Conservation (phyloP, 2,113 vertebrate genomes). For the Bungarus multicinctus region DNA sequence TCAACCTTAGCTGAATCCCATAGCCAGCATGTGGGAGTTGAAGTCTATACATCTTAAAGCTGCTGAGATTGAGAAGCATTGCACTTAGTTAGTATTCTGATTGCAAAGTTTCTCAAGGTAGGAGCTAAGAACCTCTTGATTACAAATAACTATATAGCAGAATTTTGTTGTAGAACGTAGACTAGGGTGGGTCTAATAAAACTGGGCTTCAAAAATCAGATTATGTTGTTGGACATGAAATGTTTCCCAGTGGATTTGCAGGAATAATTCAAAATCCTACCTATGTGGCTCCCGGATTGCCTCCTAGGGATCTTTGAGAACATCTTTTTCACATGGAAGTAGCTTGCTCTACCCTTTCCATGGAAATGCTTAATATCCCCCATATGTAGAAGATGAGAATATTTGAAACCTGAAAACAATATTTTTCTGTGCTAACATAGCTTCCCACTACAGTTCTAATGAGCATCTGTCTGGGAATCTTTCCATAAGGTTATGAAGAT, state of each 20-base stretch:
- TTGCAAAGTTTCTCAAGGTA: neutral
- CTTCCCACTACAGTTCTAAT: neutral
- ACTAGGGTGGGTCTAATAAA: neutral
- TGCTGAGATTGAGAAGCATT: neutral
- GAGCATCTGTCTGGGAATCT: neutral
- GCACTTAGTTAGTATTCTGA: neutral
- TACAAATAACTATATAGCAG: neutral
- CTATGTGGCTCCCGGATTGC: neutral
- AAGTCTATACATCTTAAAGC: no score
- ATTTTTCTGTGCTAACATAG: neutral
- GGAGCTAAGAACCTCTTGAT: neutral
- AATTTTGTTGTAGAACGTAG: neutral
- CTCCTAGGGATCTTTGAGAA: neutral
- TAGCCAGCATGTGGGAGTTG: no score
- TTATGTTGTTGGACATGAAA: neutral
- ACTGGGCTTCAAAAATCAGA: neutral
- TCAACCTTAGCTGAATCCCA: neutral
- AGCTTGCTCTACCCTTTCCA: neutral
- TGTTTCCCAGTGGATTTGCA: neutral
- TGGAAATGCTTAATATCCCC: neutral
- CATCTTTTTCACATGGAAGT: neutral
- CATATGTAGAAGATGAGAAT: neutral
- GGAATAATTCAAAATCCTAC: neutral
- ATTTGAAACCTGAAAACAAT: neutral
- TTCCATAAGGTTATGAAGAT: no score